Evolutionary conservation across 2,888 invertebrate species (phyloP).

Genomic region (Homarus gammarus): DNA sequence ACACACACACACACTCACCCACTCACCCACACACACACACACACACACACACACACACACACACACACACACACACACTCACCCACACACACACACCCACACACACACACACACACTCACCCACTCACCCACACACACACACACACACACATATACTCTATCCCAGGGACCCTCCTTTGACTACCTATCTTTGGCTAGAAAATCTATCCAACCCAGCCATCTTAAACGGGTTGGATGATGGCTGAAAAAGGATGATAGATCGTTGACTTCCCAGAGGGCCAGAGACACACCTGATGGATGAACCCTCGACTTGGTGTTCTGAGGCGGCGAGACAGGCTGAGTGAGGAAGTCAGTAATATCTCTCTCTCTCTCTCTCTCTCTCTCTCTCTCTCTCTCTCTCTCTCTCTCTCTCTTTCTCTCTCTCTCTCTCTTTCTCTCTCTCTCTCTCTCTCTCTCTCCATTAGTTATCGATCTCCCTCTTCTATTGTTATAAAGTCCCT

Average conservation of each 20-base stretch:
- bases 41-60: neutral
- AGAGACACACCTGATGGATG: constrained; percentile 44
- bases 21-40: neutral
- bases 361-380: neutral
- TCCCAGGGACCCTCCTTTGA: neutral
- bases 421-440: too few species aligned
- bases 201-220: constrained; percentile 29
- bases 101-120: too few species aligned
- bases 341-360: neutral
- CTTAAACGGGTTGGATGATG: constrained; percentile 27
- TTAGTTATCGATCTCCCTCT: too few species aligned
- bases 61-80: too few species aligned
- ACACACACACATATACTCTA: neutral
- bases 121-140: neutral
- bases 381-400: too few species aligned
- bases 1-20: too few species aligned
- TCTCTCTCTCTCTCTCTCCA: too few species aligned
- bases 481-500: too few species aligned
- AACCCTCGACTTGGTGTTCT: constrained; percentile 28
- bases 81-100: neutral
- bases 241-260: constrained; percentile 50
- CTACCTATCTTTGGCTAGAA: neutral
- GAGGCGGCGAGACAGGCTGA: neutral
- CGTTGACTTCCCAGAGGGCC: constrained; percentile 33
- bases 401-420: neutral